These are phyloP conservation scores for Acronicta psi DNA, from an alignment of 2,888 invertebrate genomes.

Conservation along the genomic window DNA sequence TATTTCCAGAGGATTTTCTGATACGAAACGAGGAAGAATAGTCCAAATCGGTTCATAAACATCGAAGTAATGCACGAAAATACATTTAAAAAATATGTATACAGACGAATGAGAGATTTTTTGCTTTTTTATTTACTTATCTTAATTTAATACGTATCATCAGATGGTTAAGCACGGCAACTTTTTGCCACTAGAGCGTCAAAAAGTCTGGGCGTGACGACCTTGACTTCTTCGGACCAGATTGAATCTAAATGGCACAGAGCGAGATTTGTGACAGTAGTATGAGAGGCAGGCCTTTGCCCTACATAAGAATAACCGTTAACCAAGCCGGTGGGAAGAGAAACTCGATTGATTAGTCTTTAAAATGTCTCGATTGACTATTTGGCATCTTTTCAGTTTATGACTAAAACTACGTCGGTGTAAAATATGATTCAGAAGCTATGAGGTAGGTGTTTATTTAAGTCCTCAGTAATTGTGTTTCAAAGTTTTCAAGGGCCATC, in stretches of 20 bases:
- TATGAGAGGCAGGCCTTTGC: not conserved
- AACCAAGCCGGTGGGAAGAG: no score
- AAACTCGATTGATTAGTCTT: no score
- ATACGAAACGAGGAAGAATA: no score
- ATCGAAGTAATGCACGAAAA: no score
- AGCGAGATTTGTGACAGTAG: not conserved
- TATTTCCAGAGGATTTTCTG: no score
- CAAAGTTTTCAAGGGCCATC: slow-evolving; percentile 23
- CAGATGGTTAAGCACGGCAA: not conserved
- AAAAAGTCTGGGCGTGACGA: not conserved
- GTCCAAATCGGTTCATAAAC: no score
- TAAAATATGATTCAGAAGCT: slow-evolving; percentile 24
- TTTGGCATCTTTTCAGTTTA: slow-evolving; percentile 17
- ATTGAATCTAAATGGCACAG: not conserved
- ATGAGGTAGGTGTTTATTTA: slow-evolving; percentile 22
- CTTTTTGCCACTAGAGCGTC: not conserved
- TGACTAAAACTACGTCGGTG: not conserved
- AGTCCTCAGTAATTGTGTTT: slow-evolving; percentile 11
- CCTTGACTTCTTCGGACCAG: not conserved
- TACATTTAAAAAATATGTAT: no score
- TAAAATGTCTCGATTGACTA: no score
- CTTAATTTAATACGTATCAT: not conserved
- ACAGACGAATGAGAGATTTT: no score
- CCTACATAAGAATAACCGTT: not conserved
- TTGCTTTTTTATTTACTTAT: no score